Conservation (phyloP, 2,113 vertebrate species). For the Psilopsiagon aymara region DNA sequence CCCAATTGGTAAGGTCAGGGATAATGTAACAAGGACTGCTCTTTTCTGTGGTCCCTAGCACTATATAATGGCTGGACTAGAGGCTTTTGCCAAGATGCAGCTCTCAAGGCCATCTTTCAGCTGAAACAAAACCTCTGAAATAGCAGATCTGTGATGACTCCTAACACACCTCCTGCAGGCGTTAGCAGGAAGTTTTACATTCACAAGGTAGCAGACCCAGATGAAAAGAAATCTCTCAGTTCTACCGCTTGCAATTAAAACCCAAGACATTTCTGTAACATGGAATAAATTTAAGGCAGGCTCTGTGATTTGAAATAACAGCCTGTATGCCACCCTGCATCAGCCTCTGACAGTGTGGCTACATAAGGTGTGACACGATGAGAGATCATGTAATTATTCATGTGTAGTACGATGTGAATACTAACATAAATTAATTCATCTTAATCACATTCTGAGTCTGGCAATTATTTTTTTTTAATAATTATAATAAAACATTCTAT, state of each 20-base stretch:
- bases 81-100: not conserved
- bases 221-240: constrained; percentile 18
- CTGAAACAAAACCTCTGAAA: constrained; percentile 19
- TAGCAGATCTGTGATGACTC: not conserved
- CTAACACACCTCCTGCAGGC: constrained; percentile 5
- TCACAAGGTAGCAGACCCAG: not conserved
- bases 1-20: not conserved
- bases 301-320: not conserved
- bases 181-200: not conserved
- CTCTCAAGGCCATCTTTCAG: not conserved
- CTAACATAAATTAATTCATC: not conserved
- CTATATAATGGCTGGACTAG: not conserved
- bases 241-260: not conserved
- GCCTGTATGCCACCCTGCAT: not conserved
- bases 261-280: not conserved
- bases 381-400: not conserved
- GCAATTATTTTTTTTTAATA: not conserved
- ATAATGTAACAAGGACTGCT: not conserved
- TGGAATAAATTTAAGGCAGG: not conserved
- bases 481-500: not conserved
- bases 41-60: not conserved
- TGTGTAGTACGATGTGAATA: not conserved
- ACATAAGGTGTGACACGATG: not conserved
- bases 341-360: not conserved
- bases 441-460: not conserved